Percentiles rank a stretch among this genome's conserved stretches.
Evolutionary conservation across 2,797 vertebrate genomes (phyloP).

Genomic region (Eptatretus atami): DNA sequence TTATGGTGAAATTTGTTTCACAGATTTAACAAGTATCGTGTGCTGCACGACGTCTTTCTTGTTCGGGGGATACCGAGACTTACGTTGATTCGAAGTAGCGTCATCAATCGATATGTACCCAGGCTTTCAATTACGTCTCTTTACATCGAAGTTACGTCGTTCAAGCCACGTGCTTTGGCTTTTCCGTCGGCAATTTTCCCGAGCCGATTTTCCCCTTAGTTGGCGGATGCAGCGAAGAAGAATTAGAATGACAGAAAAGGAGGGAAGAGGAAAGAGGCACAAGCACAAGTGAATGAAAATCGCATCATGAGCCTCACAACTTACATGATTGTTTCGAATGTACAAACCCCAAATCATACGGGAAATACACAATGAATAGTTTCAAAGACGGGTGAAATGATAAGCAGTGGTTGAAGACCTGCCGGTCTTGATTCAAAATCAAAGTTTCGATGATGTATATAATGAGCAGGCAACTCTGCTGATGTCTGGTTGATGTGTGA

Average conservation of each 20-base stretch:
- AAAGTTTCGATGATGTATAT: conserved; percentile 71
- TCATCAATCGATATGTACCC: no score
- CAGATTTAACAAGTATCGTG: no score
- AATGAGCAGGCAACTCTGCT: conserved; percentile 77
- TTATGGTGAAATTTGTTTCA: no score
- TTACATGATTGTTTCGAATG: not conserved
- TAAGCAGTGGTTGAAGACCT: conserved; percentile 20
- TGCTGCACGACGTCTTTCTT: no score
- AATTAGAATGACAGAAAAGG: not conserved
- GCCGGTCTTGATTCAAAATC: conserved; percentile 65
- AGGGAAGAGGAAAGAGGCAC: not conserved
- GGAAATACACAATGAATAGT: not conserved
- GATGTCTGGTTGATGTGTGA: conserved; percentile 33
- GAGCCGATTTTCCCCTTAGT: no score
- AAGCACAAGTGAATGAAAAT: not conserved
- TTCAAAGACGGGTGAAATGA: not conserved
- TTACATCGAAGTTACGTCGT: no score
- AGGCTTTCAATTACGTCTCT: no score
- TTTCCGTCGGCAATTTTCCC: no score
- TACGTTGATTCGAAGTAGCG: no score
- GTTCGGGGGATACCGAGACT: no score
- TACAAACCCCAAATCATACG: not conserved
- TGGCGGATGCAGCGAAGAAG: no score
- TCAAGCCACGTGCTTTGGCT: no score
- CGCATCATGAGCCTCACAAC: not conserved